Evolutionary conservation across 2,797 vertebrate species (phyloP).

Genomic region (Peromyscus melanophrys): DNA sequence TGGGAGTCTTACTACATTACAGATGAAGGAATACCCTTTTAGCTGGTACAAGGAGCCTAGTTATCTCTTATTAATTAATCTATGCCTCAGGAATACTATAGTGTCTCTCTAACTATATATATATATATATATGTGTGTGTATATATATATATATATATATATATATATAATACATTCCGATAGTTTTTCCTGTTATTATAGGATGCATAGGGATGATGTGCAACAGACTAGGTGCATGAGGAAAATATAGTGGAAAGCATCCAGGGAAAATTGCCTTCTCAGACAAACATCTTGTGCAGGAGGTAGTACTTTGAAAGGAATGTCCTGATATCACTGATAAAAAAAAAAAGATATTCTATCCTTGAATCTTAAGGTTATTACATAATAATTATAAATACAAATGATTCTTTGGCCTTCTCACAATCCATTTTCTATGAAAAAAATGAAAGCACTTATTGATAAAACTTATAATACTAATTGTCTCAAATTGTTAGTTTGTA

Average conservation of each 20-base stretch:
- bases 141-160: not conserved
- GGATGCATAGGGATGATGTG: no score
- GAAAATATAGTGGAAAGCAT: not conserved
- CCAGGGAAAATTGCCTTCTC: not conserved
- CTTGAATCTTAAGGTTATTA: not conserved
- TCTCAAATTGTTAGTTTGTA: not conserved
- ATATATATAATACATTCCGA: not conserved
- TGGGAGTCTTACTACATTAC: not conserved
- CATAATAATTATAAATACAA: not conserved
- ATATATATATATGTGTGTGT: not conserved
- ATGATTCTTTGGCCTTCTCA: not conserved
- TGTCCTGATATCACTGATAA: not conserved
- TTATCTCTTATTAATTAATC: not conserved
- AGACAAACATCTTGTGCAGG: rapidly evolving
- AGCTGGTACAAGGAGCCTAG: not conserved
- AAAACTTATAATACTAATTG: not conserved
- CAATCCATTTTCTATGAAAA: not conserved
- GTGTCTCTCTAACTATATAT: not conserved
- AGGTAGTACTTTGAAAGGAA: not conserved
- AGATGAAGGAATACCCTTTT: not conserved
- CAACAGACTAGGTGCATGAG: not conserved
- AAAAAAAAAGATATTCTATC: not conserved
- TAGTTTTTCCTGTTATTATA: not conserved
- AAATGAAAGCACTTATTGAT: not conserved
- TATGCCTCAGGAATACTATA: not conserved